phyloP scores from a whole-genome alignment of 2,888 invertebrate species.

The Archips xylosteana region DNA sequence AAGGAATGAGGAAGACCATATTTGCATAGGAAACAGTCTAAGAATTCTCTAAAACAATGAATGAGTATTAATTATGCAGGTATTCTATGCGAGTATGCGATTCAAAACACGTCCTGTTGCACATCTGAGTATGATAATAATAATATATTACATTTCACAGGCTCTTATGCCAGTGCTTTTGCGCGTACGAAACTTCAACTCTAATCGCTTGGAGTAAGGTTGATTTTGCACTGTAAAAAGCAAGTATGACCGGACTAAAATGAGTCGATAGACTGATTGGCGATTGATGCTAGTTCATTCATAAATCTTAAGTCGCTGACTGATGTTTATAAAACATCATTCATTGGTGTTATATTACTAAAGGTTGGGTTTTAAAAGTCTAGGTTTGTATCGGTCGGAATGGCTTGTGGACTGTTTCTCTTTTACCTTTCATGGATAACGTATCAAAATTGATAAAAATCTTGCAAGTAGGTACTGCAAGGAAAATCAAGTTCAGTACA shows the following conservation, averaged over 20 bases:
- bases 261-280: conserved; percentile 45
- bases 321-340: not conserved
- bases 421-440: too few relatives aligned
- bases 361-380: not conserved
- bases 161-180: not conserved
- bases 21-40: conserved; percentile 27
- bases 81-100: conserved; percentile 52
- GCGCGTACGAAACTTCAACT: not conserved
- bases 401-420: too few relatives aligned
- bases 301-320: conserved; percentile 10
- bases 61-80: conserved; percentile 46
- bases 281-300: conserved; percentile 33
- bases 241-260: conserved; percentile 11
- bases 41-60: conserved; percentile 38
- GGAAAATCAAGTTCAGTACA: too few relatives aligned
- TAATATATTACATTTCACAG: not conserved
- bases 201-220: not conserved
- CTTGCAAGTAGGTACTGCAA: too few relatives aligned
- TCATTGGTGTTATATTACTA: not conserved
- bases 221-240: conserved; percentile 2
- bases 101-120: conserved; percentile 46
- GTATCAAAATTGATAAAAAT: too few relatives aligned
- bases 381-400: too few relatives aligned
- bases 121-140: conserved; percentile 10
- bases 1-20: conserved; percentile 33